Percentiles rank a stretch among this genome's conserved stretches.
These are phyloP conservation scores for Colletes gigas DNA, from an alignment of 1,140 invertebrate species.

Conservation along the genomic window DNA sequence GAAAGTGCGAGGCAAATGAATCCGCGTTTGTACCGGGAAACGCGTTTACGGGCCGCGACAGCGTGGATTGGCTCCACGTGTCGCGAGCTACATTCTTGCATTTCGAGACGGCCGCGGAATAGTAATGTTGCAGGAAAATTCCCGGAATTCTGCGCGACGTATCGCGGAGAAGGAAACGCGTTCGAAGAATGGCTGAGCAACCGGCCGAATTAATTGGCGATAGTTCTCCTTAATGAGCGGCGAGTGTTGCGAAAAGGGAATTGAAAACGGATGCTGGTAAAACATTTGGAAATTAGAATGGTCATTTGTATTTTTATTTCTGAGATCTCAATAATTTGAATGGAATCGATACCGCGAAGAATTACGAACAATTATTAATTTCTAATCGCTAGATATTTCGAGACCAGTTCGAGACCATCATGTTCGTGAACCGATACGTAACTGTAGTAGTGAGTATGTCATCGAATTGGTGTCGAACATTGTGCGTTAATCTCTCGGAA, in stretches of 20 bases:
- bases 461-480: no score
- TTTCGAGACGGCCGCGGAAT: conserved; percentile 32
- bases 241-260: neutral
- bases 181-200: conserved; percentile 15
- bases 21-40: conserved; percentile 30
- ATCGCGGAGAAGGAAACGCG: conserved; percentile 29
- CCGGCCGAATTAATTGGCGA: conserved; percentile 29
- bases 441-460: no score
- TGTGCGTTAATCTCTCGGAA: no score
- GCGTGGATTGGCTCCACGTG: conserved; percentile 32
- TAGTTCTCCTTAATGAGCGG: neutral
- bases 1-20: conserved; percentile 48
- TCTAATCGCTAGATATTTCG: no score
- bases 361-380: no score
- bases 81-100: conserved; percentile 42
- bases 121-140: conserved; percentile 22
- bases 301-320: no score
- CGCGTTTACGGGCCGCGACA: conserved; percentile 16
- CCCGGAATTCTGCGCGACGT: conserved; percentile 13
- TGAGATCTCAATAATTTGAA: no score
- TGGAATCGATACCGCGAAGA: no score
- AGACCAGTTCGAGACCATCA: no score
- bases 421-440: no score
- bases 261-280: neutral
- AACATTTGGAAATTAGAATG: no score